Conservation (phyloP, 1,140 invertebrate species). For the Zelostemma sp. region DNA sequence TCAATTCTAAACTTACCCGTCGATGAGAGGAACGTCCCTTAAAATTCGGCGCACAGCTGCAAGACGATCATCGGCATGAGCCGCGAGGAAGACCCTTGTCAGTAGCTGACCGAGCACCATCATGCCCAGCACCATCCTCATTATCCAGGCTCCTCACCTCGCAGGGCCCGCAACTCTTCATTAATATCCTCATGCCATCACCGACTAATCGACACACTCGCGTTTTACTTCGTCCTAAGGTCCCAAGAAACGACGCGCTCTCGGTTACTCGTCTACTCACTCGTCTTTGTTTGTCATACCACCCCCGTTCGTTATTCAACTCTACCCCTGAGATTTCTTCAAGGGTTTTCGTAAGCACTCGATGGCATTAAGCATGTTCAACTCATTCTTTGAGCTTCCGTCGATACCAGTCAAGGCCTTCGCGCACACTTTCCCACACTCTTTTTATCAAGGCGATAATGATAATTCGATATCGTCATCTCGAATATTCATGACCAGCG, state of each 20-base stretch:
- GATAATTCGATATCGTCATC: constrained; percentile 2
- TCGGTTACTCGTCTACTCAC: no score
- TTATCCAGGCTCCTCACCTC: constrained; percentile 65
- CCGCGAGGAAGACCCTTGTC: constrained; percentile 65
- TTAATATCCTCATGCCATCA: constrained; percentile 69
- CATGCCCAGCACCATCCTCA: constrained; percentile 69
- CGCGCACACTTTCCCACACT: background rate
- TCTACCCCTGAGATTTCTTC: no score
- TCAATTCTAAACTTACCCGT: constrained; percentile 65
- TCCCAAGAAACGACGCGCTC: background rate
- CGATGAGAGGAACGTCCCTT: constrained; percentile 66
- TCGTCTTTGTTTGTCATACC: no score
- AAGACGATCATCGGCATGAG: constrained; percentile 66
- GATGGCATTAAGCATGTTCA: no score
- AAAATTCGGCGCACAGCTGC: constrained; percentile 66
- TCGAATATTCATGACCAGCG: background rate
- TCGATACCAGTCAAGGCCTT: background rate
- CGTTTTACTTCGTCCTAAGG: background rate
- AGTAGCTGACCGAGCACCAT: constrained; percentile 68
- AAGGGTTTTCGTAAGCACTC: no score
- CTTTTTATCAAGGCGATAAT: background rate
- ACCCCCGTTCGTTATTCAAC: no score
- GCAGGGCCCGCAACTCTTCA: constrained; percentile 63
- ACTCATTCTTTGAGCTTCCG: no score
- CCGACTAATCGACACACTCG: constrained; percentile 47